A percentile compares a stretch with the other conserved stretches of the same genome.
Evolutionary conservation across 2,888 invertebrate species (phyloP).

Genomic region (Eristalis intricaria): DNA sequence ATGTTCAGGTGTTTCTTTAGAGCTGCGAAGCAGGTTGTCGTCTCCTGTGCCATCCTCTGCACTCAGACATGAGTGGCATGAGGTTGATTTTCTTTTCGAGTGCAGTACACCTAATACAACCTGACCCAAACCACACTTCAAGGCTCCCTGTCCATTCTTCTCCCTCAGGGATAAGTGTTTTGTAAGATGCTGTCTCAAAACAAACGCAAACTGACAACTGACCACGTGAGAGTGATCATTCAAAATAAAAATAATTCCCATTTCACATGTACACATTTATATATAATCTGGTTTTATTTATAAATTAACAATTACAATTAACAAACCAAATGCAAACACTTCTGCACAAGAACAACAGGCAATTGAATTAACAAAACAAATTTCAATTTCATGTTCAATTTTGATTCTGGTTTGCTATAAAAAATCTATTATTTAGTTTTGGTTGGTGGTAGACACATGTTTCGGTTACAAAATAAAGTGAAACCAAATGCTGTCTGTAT

Average conservation of each 20-base stretch:
- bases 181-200: too few relatives aligned
- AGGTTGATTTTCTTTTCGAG: too few relatives aligned
- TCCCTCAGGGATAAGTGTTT: too few relatives aligned
- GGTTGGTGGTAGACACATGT: not conserved
- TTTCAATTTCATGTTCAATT: conserved; percentile 18
- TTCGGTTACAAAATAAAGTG: conserved; percentile 19
- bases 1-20: too few relatives aligned
- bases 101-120: too few relatives aligned
- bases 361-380: conserved; percentile 44
- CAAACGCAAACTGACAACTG: too few relatives aligned
- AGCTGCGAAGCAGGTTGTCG: too few relatives aligned
- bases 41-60: too few relatives aligned
- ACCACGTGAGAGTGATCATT: too few relatives aligned
- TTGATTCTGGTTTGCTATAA: conserved; percentile 9
- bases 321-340: conserved; percentile 37
- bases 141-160: too few relatives aligned
- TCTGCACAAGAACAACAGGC: conserved; percentile 45
- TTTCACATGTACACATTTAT: conserved; percentile 26
- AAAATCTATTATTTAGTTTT: conserved; percentile 1
- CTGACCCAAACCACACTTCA: too few relatives aligned
- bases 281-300: conserved; percentile 37
- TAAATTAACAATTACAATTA: conserved; percentile 52
- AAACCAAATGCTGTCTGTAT: conserved; percentile 9
- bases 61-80: too few relatives aligned
- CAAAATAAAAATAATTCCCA: not conserved